phyloP scores from a whole-genome alignment of 2,888 invertebrate species.

The Cartodere bifasciata region DNA sequence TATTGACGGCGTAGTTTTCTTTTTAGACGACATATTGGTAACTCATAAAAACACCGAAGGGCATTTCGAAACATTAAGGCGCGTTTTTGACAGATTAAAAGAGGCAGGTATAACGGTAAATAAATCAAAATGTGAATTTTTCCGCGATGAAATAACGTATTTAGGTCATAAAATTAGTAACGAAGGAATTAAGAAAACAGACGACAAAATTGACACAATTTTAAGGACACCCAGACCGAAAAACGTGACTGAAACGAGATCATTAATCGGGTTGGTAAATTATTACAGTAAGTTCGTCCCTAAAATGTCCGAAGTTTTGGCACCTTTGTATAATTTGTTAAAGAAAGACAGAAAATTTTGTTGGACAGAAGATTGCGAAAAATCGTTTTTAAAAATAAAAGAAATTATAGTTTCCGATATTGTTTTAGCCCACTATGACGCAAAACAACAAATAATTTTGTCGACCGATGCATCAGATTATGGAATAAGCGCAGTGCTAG shows the following conservation, averaged over 20 bases:
- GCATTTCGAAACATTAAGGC: conserved; percentile 11
- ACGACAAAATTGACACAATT: conserved; percentile 12
- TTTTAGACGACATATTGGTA: conserved; percentile 21
- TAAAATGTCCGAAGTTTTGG: conserved; percentile 12
- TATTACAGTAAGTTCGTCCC: conserved; percentile 15
- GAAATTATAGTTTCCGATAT: conserved; percentile 8
- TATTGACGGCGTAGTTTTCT: conserved; percentile 18
- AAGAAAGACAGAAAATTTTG: conserved; percentile 11
- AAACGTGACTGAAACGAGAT: conserved; percentile 12
- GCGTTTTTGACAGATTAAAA: conserved; percentile 11
- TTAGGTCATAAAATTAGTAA: conserved; percentile 11
- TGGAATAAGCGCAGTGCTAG: conserved; percentile 22
- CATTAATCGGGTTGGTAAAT: conserved; percentile 14
- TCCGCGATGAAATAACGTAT: conserved; percentile 10
- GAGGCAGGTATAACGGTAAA: conserved; percentile 12
- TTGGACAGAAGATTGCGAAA: conserved; percentile 10
- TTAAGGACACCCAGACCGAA: conserved; percentile 10
- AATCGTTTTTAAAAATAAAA: conserved; percentile 11
- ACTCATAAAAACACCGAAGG: conserved; percentile 8
- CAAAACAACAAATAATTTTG: conserved; percentile 11
- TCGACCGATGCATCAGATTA: conserved; percentile 9
- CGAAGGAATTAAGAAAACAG: conserved; percentile 11
- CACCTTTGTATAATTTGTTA: conserved; percentile 14
- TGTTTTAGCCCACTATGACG: conserved; percentile 13
- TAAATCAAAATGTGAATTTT: conserved; percentile 13